phyloP scores from a whole-genome alignment of 2,888 invertebrate genomes.

The Drosophila multiciliata region DNA sequence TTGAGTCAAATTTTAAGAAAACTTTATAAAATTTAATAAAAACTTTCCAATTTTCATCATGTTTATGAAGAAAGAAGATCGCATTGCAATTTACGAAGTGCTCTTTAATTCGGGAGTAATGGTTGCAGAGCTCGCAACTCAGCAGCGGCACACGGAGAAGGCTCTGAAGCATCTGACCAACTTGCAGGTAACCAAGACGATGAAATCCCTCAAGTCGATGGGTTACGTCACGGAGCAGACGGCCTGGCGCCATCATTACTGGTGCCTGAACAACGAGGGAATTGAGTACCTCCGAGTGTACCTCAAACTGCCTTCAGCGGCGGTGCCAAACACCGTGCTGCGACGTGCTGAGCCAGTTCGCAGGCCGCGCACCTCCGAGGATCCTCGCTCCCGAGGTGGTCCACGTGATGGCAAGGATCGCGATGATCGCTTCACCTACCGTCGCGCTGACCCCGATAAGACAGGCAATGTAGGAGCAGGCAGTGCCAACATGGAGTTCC shows the following conservation, averaged over 20 bases:
- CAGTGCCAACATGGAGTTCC: constrained; percentile 22
- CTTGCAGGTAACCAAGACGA: constrained; percentile 42
- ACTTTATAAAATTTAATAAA: neutral
- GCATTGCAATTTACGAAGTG: constrained; percentile 27
- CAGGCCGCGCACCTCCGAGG: constrained; percentile 28
- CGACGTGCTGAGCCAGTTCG: constrained; percentile 30
- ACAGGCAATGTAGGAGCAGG: constrained; percentile 37
- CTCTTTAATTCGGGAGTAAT: constrained; percentile 42
- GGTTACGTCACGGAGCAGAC: constrained; percentile 40
- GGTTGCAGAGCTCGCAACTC: constrained; percentile 30
- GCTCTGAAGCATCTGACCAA: constrained; percentile 38
- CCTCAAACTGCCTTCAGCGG: constrained; percentile 25
- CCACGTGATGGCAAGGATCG: constrained; percentile 36
- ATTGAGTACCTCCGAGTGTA: constrained; percentile 36
- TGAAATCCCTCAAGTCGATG: constrained; percentile 39
- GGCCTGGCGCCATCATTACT: constrained; percentile 46
- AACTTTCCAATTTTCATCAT: neutral
- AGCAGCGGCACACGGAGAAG: constrained; percentile 29
- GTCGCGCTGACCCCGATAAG: constrained; percentile 37
- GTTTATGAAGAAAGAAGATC: constrained; percentile 39
- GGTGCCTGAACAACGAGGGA: constrained; percentile 46
- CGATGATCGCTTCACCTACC: constrained; percentile 43
- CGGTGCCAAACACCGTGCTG: neutral
- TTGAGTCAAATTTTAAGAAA: neutral
- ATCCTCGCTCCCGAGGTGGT: constrained; percentile 12